Percentiles rank a stretch among this genome's conserved stretches.
Evolutionary conservation across 2,888 invertebrate genomes (phyloP).

Genomic region (Heliconius aoede): DNA sequence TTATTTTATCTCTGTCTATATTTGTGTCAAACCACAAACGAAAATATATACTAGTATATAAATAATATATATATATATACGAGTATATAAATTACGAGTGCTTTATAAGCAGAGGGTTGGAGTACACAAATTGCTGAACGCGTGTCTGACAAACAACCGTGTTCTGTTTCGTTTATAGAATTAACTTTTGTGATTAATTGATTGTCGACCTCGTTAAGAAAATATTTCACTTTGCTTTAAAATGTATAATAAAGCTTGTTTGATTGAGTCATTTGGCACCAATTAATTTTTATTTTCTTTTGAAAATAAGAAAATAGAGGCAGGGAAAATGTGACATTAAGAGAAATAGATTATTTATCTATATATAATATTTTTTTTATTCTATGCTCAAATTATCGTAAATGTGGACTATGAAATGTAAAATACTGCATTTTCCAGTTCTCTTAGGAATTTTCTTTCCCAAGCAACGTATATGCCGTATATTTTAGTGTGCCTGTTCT

Average conservation of each 20-base stretch:
- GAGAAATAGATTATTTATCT: not conserved
- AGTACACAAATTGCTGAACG: slow-evolving; percentile 35
- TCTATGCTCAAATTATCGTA: too few species aligned
- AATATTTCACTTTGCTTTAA: not conserved
- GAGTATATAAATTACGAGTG: too few species aligned
- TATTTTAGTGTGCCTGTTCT: too few species aligned
- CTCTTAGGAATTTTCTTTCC: too few species aligned
- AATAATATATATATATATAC: too few species aligned
- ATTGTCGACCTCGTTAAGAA: slow-evolving; percentile 38
- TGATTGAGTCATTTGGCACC: not conserved
- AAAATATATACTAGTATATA: slow-evolving; percentile 7
- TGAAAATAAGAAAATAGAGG: not conserved
- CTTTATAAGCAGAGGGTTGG: slow-evolving; percentile 33
- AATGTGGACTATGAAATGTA: too few species aligned
- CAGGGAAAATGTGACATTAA: not conserved
- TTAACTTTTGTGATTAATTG: slow-evolving; percentile 72
- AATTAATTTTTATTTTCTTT: not conserved
- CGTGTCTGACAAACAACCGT: slow-evolving; percentile 51
- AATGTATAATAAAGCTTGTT: not conserved
- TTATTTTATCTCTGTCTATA: too few species aligned
- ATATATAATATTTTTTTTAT: too few species aligned
- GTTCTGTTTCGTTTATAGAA: slow-evolving; percentile 63
- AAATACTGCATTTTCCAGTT: too few species aligned
- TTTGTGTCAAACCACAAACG: not conserved
- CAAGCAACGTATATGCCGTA: too few species aligned